Conservation (phyloP, 2,113 vertebrate genomes). For the Corythornis madagascariensis region DNA sequence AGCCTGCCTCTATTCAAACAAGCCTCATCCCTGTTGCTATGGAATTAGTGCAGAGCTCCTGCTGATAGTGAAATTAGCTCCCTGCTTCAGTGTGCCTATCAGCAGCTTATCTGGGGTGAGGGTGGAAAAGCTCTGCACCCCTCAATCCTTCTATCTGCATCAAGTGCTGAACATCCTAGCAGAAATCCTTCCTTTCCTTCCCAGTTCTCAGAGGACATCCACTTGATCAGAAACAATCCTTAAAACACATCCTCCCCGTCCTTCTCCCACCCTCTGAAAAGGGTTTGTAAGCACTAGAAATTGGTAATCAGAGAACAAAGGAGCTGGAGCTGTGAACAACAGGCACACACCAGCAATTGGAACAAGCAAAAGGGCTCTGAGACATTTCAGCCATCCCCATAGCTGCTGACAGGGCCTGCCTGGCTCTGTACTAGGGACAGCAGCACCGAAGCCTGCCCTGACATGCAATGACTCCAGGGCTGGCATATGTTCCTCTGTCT, state of each 20-base stretch:
- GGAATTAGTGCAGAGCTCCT: background rate
- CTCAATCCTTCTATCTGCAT: background rate
- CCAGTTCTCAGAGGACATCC: background rate
- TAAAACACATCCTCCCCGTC: background rate
- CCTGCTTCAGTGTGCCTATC: background rate
- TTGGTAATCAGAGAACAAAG: background rate
- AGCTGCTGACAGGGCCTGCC: background rate
- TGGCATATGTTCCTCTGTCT: background rate
- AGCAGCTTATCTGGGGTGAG: background rate
- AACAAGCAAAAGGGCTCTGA: constrained; percentile 17
- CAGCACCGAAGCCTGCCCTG: background rate
- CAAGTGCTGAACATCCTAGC: background rate
- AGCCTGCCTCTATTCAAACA: constrained; percentile 3
- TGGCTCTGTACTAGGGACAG: background rate
- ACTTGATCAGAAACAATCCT: background rate
- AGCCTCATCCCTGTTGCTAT: constrained; percentile 1
- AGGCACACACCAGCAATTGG: constrained; percentile 13
- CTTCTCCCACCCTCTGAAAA: background rate
- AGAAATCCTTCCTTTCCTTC: background rate
- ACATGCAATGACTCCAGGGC: background rate
- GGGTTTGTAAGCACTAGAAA: background rate
- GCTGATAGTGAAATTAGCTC: background rate
- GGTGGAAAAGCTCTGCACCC: background rate
- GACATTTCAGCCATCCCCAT: constrained; percentile 11
- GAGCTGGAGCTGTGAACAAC: constrained; percentile 1